Evolutionary conservation across 2,888 invertebrate genomes (phyloP).

Genomic region (Andrena haemorrhoa): DNA sequence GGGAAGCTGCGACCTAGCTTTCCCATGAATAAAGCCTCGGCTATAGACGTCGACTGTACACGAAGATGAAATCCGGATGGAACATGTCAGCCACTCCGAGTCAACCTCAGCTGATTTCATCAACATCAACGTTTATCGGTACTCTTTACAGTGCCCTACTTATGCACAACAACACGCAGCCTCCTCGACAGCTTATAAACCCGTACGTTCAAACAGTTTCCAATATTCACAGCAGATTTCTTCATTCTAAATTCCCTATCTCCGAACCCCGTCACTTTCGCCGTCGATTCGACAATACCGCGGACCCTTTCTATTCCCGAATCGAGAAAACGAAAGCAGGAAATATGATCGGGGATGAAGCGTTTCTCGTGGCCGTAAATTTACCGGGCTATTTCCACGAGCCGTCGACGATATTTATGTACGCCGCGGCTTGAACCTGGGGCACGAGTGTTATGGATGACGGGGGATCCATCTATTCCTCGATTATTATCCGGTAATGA

Average conservation of each 20-base stretch:
- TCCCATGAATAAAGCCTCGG: slow-evolving; percentile 10
- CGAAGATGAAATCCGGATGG: background rate
- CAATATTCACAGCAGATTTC: too few relatives aligned
- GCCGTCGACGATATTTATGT: slow-evolving; percentile 29
- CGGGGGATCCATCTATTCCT: slow-evolving; percentile 36
- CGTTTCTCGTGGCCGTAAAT: slow-evolving; percentile 4
- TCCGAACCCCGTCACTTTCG: too few relatives aligned
- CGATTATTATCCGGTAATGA: slow-evolving; percentile 60
- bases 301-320: background rate
- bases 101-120: background rate
- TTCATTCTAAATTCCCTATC: too few relatives aligned
- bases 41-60: background rate
- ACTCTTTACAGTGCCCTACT: too few relatives aligned
- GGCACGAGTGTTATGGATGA: slow-evolving; percentile 3
- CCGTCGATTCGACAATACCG: too few relatives aligned
- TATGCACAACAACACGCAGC: too few relatives aligned
- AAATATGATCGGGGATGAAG: background rate
- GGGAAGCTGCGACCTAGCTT: slow-evolving; percentile 6
- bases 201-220: too few relatives aligned
- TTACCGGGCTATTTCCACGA: slow-evolving; percentile 1
- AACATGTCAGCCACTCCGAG: background rate
- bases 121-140: background rate
- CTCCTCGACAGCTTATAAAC: too few relatives aligned
- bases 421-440: too few relatives aligned
- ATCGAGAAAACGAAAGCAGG: background rate